Base-by-base conservation (phyloP, 1,140 invertebrate genomes). In the Phortica variegata region DNA sequence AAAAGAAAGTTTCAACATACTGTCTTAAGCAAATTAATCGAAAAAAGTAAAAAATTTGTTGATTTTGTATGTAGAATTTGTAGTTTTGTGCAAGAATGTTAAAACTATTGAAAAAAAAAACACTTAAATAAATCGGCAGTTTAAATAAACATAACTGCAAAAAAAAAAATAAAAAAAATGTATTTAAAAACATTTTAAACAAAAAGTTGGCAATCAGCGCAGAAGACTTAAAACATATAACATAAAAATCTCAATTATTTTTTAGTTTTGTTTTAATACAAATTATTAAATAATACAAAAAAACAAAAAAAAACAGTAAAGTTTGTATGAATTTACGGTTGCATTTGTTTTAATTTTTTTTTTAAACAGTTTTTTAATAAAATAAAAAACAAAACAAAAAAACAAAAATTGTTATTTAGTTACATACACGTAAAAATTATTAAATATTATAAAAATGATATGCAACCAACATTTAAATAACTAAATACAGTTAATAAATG, bases 191-290 rank as follows among this genome's bases (percentile, higher is more conserved):
- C 23, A 26, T 10, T 5, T 47, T 52, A 40, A 58, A 58, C 56
- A 53, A 38, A 58, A 58, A 58, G 61, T 70, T 70, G 65, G 65
- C 65, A 70, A 70, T 70, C 65, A 70, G 65, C 62, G 61, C 61
- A 70, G 61, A 70, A 70, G 65, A 70, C 65, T 70, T 70, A 65
- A 68, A 57, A 50, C 56, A 60, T 65, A n/a, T n/a, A n/a, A n/a
- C n/a, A n/a, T n/a, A n/a, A n/a, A n/a, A n/a, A n/a, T n/a, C n/a
- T n/a, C n/a, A n/a, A n/a, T n/a, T n/a, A n/a, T n/a, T n/a, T n/a
- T n/a, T n/a, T n/a, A n/a, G n/a, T n/a, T 62, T 54, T 54, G 52
- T 56, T 57, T 52, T 63, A 56, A 63, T 49, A 56, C 51, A 26
- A 21, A 36, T 37, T 41, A 10, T 41, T 20, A 40, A 26, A 39